These are phyloP conservation scores for Acholoe squamosa DNA, from an alignment of 2,888 invertebrate genomes.

Conservation along the genomic window DNA sequence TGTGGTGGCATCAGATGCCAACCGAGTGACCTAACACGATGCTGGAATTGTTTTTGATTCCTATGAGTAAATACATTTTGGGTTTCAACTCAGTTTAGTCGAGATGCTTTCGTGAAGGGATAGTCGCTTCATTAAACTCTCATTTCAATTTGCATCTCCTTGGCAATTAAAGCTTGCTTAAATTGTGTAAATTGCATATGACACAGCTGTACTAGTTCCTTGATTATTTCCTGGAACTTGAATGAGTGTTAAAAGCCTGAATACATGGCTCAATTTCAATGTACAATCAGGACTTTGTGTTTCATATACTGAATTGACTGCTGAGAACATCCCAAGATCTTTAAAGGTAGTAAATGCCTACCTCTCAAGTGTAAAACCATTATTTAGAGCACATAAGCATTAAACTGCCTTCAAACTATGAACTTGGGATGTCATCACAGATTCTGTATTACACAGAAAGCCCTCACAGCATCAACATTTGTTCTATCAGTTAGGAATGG, in stretches of 20 bases:
- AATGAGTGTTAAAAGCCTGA: too few species aligned
- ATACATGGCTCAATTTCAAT: background rate
- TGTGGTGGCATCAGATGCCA: background rate
- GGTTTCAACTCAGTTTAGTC: slow-evolving; percentile 31
- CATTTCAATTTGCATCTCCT: background rate
- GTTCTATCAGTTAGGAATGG: background rate
- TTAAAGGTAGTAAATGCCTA: too few species aligned
- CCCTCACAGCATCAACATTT: background rate
- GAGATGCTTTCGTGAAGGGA: background rate
- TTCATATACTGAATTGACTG: background rate
- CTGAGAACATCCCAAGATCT: too few species aligned
- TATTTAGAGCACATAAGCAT: too few species aligned
- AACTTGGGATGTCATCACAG: background rate
- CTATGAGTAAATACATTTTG: background rate
- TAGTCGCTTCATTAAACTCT: background rate
- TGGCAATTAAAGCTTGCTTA: slow-evolving; percentile 31
- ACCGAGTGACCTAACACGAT: background rate
- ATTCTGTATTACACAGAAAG: background rate
- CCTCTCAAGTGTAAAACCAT: too few species aligned
- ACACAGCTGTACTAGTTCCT: background rate
- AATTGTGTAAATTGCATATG: background rate
- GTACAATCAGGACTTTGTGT: background rate
- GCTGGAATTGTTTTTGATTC: background rate
- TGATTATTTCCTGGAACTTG: too few species aligned
- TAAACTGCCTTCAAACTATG: background rate